Conservation (phyloP, 2,888 invertebrate species). For the Celastrina argiolus region DNA sequence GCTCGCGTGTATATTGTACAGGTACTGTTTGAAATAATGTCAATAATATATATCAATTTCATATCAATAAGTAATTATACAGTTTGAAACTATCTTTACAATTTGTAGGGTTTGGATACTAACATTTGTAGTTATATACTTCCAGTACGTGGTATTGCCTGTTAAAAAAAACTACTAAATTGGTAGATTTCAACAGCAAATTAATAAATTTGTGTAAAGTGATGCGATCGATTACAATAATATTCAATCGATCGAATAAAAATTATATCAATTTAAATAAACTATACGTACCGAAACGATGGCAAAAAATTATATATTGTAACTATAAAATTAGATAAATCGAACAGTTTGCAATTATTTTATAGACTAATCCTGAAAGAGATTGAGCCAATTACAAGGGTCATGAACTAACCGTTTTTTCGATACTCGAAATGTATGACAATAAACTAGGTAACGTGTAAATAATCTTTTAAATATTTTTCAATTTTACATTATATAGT, state of each 20-base stretch:
- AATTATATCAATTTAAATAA: neutral
- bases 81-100: conserved; percentile 50
- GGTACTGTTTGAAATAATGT: conserved; percentile 62
- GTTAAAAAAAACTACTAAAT: conserved; percentile 10
- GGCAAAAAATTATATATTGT: neutral
- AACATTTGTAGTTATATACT: conserved; percentile 32
- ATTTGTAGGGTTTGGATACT: conserved; percentile 39
- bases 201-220: neutral
- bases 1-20: conserved; percentile 45
- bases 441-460: conserved; percentile 17
- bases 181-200: conserved; percentile 12
- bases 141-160: conserved; percentile 18
- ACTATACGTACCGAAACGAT: neutral
- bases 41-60: conserved; percentile 73
- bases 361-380: neutral
- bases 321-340: neutral
- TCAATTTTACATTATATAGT: conserved; percentile 18
- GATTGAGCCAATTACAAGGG: conserved; percentile 12
- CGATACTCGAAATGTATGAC: conserved; percentile 14
- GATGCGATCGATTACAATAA: neutral
- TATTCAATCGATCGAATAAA: neutral
- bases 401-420: conserved; percentile 10
- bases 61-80: conserved; percentile 59
- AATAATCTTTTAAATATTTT: conserved; percentile 16
- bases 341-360: neutral